A percentile compares a stretch with the other conserved stretches of the same genome.
phyloP scores from a whole-genome alignment of 2,113 vertebrate genomes.

The Oryzias celebensis region DNA sequence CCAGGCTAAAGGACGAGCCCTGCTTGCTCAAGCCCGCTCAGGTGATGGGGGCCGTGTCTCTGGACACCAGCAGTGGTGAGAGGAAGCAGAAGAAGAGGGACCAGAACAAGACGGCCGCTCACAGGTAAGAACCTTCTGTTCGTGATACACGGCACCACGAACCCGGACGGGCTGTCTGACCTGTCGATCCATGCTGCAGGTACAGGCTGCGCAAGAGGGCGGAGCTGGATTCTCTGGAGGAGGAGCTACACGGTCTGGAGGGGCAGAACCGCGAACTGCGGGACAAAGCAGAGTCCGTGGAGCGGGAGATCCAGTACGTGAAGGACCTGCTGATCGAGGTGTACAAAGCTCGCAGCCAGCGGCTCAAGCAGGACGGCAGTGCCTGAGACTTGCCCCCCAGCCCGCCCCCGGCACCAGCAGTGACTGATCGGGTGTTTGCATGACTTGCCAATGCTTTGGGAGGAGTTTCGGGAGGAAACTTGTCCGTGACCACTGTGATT shows the following conservation, averaged over 20 bases:
- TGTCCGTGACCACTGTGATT: slow-evolving; percentile 79
- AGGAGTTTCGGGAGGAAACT: slow-evolving; percentile 63
- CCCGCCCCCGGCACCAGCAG: neutral
- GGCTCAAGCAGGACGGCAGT: slow-evolving; percentile 81
- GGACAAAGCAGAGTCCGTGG: slow-evolving; percentile 90
- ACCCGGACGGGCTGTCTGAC: neutral
- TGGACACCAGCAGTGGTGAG: slow-evolving; percentile 71
- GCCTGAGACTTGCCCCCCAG: slow-evolving; percentile 56
- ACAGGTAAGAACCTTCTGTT: slow-evolving; percentile 72
- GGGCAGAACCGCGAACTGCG: slow-evolving; percentile 87
- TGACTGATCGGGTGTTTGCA: neutral
- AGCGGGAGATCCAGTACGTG: slow-evolving; percentile 92
- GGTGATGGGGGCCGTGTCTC: slow-evolving; percentile 45
- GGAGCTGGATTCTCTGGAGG: slow-evolving; percentile 89
- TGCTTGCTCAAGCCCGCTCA: slow-evolving; percentile 70
- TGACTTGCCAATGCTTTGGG: too few species aligned
- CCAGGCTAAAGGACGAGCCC: slow-evolving; percentile 75
- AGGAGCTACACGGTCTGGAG: slow-evolving; percentile 87
- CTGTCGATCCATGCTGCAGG: slow-evolving; percentile 59
- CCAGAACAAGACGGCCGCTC: slow-evolving; percentile 92
- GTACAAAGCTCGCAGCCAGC: slow-evolving; percentile 92
- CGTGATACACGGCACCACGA: too few species aligned
- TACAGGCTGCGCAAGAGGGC: slow-evolving; percentile 90
- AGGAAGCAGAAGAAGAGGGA: slow-evolving; percentile 92
- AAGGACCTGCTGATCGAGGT: slow-evolving; percentile 93